phyloP scores from a whole-genome alignment of 1,140 invertebrate species.

The Dendroctonus ponderosae region DNA sequence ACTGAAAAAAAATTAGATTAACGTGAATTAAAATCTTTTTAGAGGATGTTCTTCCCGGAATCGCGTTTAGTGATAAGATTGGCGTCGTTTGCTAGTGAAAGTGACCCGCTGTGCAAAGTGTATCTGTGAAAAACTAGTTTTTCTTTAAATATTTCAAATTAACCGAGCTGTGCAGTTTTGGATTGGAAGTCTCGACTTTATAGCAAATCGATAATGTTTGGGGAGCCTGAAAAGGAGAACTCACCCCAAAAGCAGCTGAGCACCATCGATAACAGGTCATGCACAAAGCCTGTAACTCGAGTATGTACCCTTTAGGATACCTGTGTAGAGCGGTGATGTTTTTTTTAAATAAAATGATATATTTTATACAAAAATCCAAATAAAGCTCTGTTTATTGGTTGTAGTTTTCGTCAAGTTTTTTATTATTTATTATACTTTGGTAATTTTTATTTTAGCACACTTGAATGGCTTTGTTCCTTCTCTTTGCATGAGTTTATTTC shows the following conservation, averaged over 20 bases:
- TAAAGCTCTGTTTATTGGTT: not conserved
- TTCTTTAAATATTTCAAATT: no score
- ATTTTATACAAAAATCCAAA: not conserved
- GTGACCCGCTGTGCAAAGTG: no score
- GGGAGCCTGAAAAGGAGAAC: slow-evolving; percentile 18
- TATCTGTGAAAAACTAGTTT: no score
- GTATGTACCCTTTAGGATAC: slow-evolving; percentile 4
- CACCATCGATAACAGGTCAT: slow-evolving; percentile 30
- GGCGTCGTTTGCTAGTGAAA: no score
- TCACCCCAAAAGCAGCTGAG: slow-evolving; percentile 27
- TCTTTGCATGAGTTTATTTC: slow-evolving; percentile 21
- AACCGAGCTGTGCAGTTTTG: no score
- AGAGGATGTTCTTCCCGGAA: no score
- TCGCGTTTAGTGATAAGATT: no score
- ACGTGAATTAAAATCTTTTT: no score
- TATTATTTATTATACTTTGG: slow-evolving; percentile 10
- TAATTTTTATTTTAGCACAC: slow-evolving; percentile 15
- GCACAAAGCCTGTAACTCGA: slow-evolving; percentile 26
- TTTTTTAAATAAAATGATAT: not conserved
- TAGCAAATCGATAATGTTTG: no score
- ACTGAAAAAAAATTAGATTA: no score
- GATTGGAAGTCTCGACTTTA: no score
- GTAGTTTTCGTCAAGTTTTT: not conserved
- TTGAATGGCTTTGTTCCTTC: slow-evolving; percentile 20
- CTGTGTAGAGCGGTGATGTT: not conserved